These are phyloP conservation scores for Actias luna DNA, from an alignment of 2,888 invertebrate genomes.

Conservation along the genomic window DNA sequence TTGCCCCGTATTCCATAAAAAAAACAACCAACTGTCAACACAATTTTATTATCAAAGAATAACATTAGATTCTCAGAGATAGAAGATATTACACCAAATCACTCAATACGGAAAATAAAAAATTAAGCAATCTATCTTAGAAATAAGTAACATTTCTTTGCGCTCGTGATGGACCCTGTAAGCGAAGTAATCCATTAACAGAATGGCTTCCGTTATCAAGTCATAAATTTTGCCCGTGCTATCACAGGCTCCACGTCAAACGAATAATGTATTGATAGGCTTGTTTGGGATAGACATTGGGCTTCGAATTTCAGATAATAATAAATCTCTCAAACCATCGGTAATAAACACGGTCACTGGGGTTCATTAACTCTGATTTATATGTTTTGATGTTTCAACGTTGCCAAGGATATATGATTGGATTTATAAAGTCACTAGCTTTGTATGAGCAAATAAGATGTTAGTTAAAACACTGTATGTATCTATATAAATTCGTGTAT, in stretches of 20 bases:
- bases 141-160: constrained; percentile 23
- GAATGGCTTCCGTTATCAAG: constrained; percentile 61
- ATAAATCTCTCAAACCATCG: constrained; percentile 22
- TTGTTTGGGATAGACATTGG: constrained; percentile 33
- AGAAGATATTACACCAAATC: too few relatives aligned
- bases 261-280: constrained; percentile 47
- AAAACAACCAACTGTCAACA: too few relatives aligned
- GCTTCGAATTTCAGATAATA: constrained; percentile 29
- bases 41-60: too few relatives aligned
- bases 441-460: too few relatives aligned
- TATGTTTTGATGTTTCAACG: constrained; percentile 8
- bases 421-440: background rate
- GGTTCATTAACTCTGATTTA: constrained; percentile 19
- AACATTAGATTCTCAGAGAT: too few relatives aligned
- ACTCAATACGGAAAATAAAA: background rate
- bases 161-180: constrained; percentile 25
- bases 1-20: too few relatives aligned
- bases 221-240: constrained; percentile 63
- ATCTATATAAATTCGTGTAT: too few relatives aligned
- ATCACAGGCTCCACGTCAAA: constrained; percentile 51
- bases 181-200: constrained; percentile 63
- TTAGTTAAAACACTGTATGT: too few relatives aligned
- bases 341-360: constrained; percentile 17
- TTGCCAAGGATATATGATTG: background rate
- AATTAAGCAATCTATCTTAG: constrained; percentile 13